Evolutionary conservation across 2,797 vertebrate species (phyloP), one percentile per base, ranked within the genome.

Genomic region (Nyctibius grandis): DNA sequence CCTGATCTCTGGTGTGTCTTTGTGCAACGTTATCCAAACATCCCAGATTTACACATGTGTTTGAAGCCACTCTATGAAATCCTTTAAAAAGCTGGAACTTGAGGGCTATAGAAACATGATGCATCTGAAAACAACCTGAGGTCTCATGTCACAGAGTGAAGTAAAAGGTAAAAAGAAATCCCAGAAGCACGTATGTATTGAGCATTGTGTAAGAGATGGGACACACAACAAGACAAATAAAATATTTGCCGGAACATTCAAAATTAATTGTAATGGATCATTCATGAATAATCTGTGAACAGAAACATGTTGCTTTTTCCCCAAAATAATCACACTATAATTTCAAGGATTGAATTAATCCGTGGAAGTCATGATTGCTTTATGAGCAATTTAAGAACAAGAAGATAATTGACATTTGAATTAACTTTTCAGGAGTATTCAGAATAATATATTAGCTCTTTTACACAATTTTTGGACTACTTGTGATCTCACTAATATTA

Each of bases 181-280:
- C 1, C 19, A 11, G 7, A 78, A 67, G 0, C 4, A 7, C 0
- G 0, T 15, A 4, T 16, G 4, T 34, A 5, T n/a, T 47, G 17
- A 60, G 12, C 23, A 23, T 7, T 13, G 6, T 44, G 44, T 51
- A 51, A 34, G 26, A 47, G 23, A 29, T 21, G 18, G 29, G 15
- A 9, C 25, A 65, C 20, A 40, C 5, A 67, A 36, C 3, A 40
- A 67, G 57, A 34, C 29, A 74, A 61, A 44, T 11, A 57, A 67
- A 83, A 36, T n/a, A 68, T 42, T 65, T 61, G 25, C 33, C 16
- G 21, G 20, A 84, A 44, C 76, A 34, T 47, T 60, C 36, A 70
- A 51, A 85, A 63, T 54, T 4, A 64, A 56, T 57, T 10, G 20
- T 3, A 18, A 40, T 31, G 69, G 67, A 33, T 87, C 13, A 45